These are phyloP conservation scores for Mythimna pallens DNA, from an alignment of 2,888 invertebrate species.

Conservation along the genomic window DNA sequence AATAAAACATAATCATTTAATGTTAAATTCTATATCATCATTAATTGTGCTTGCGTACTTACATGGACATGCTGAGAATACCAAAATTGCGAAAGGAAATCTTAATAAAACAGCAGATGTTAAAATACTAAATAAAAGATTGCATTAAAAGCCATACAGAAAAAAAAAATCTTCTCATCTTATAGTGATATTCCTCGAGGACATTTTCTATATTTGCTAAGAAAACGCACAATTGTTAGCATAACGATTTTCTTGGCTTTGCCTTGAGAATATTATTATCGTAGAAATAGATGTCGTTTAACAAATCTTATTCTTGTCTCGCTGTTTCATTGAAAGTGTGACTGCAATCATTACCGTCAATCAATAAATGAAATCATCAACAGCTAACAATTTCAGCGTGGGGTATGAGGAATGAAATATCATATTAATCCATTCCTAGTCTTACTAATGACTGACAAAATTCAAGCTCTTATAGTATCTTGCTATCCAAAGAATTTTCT, in stretches of 20 bases:
- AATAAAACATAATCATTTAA: not conserved
- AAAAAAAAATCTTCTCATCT: not conserved
- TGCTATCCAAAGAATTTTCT: too few species aligned
- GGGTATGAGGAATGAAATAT: not conserved
- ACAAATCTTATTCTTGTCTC: conserved; percentile 49
- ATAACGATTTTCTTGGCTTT: conserved; percentile 27
- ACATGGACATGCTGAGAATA: not conserved
- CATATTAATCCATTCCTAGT: not conserved
- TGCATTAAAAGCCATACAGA: not conserved
- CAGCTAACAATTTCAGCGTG: not conserved
- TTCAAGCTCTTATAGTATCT: too few species aligned
- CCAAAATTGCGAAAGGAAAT: not conserved
- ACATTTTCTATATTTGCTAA: conserved; percentile 23
- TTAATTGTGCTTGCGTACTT: not conserved
- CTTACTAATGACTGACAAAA: not conserved
- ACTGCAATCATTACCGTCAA: conserved; percentile 55
- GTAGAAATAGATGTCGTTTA: conserved; percentile 43
- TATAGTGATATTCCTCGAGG: conserved; percentile 22
- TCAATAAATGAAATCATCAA: too few species aligned
- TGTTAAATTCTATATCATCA: not conserved
- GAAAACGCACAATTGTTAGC: conserved; percentile 51
- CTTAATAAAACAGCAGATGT: not conserved
- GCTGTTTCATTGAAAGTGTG: conserved; percentile 58
- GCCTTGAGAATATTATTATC: conserved; percentile 37
- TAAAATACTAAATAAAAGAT: not conserved